phyloP scores from a whole-genome alignment of 2,888 invertebrate species.

The Caenorhabditis afra region DNA sequence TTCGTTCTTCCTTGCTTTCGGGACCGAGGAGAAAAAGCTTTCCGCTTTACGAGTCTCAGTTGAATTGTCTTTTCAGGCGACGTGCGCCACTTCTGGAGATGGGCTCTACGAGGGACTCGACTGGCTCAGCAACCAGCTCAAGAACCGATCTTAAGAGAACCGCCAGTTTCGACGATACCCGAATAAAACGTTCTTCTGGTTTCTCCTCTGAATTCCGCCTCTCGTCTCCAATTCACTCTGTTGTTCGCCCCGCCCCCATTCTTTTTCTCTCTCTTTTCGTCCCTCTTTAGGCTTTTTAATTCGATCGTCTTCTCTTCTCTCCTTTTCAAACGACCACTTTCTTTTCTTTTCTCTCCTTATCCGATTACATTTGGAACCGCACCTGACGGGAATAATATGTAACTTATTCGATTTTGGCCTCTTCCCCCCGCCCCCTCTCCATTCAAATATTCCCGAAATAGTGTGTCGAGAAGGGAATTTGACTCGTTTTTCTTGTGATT shows the following conservation, averaged over 20 bases:
- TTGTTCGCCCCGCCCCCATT: constrained; percentile 14
- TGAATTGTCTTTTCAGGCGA: constrained; percentile 82
- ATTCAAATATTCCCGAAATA: constrained; percentile 27
- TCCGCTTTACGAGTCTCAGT: background rate
- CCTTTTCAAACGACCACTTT: constrained; percentile 25
- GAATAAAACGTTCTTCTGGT: constrained; percentile 19
- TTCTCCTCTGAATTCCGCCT: constrained; percentile 17
- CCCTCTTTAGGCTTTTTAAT: constrained; percentile 44
- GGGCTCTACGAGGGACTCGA: constrained; percentile 99
- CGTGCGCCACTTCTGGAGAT: constrained; percentile 98
- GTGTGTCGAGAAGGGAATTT: constrained; percentile 34
- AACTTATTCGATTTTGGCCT: constrained; percentile 35
- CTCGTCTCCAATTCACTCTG: constrained; percentile 22
- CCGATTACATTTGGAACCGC: constrained; percentile 59
- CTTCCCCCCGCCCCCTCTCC: constrained; percentile 20
- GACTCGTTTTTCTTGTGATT: constrained; percentile 43
- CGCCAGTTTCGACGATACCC: background rate
- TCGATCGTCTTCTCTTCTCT: constrained; percentile 31
- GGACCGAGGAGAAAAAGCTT: too few species aligned
- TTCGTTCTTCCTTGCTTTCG: too few species aligned
- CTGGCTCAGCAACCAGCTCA: constrained; percentile 99
- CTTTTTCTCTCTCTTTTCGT: constrained; percentile 3
- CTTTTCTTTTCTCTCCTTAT: constrained; percentile 16
- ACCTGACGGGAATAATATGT: constrained; percentile 58
- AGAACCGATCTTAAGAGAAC: constrained; percentile 85